Percentiles rank a stretch among this genome's conserved stretches.
phyloP scores from a whole-genome alignment of 1,140 invertebrate species.

The Lordiphosa mommai region DNA sequence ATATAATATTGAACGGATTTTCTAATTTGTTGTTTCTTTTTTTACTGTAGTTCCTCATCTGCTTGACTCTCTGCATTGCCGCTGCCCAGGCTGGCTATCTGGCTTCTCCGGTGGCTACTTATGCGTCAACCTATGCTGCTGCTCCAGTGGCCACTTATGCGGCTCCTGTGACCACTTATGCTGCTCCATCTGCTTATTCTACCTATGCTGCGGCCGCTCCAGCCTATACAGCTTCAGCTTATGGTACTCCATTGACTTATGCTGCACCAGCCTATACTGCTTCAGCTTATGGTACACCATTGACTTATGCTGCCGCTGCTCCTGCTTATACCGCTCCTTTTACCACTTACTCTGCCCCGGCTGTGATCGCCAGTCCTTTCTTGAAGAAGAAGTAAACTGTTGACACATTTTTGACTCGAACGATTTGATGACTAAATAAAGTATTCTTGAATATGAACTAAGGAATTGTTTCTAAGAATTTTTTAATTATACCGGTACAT shows the following conservation, averaged over 20 bases:
- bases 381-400: slow-evolving; percentile 67
- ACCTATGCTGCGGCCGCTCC: slow-evolving; percentile 53
- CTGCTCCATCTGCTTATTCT: slow-evolving; percentile 44
- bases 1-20: background rate
- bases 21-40: slow-evolving; percentile 1
- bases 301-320: slow-evolving; percentile 29
- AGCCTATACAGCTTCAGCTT: slow-evolving; percentile 39
- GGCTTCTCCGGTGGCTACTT: slow-evolving; percentile 42
- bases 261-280: slow-evolving; percentile 14
- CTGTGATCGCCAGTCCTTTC: slow-evolving; percentile 53
- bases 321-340: slow-evolving; percentile 30
- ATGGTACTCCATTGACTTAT: slow-evolving; percentile 46
- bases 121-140: slow-evolving; percentile 54
- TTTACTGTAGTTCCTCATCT: slow-evolving; percentile 57
- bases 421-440: slow-evolving; percentile 40
- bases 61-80: slow-evolving; percentile 65
- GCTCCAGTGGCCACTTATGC: slow-evolving; percentile 52
- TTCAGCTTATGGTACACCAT: slow-evolving; percentile 41
- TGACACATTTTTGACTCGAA: background rate
- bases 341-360: slow-evolving; percentile 52
- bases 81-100: slow-evolving; percentile 64
- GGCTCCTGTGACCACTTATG: slow-evolving; percentile 37
- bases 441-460: no score
- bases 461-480: no score
- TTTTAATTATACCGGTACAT: no score